A percentile compares a stretch with the other conserved stretches of the same genome.
Evolutionary conservation across 2,797 vertebrate species (phyloP).

Genomic region (Delichon dasypus): DNA sequence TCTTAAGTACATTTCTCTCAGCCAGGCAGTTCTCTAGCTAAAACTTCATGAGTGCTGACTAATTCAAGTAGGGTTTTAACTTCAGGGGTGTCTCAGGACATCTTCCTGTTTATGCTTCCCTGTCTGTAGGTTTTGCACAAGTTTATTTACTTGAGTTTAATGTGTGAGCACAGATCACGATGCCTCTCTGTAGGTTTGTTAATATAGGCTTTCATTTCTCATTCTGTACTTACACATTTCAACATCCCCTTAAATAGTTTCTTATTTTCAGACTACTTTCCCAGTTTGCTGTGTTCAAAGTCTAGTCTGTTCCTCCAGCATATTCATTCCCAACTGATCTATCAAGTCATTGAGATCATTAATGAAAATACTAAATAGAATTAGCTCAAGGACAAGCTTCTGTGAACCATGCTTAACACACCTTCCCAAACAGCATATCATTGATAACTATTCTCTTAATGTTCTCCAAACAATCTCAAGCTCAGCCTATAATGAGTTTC

Average conservation of each 20-base stretch:
- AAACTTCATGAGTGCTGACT: neutral
- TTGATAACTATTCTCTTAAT: neutral
- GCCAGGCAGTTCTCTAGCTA: neutral
- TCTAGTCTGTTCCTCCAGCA: neutral
- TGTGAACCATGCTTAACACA: neutral
- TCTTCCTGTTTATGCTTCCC: neutral
- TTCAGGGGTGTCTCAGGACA: neutral
- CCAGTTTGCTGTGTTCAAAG: neutral
- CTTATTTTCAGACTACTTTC: neutral
- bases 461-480: neutral
- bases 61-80: neutral
- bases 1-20: neutral
- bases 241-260: neutral
- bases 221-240: neutral
- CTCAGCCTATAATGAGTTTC: neutral
- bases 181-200: neutral
- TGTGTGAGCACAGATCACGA: neutral
- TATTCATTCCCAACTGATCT: neutral
- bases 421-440: neutral
- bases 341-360: neutral
- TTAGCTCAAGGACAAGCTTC: neutral
- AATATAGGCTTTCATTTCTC: neutral
- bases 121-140: neutral
- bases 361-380: neutral
- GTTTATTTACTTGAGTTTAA: neutral